These are phyloP conservation scores for Cephus runcator DNA, from an alignment of 2,888 invertebrate genomes.

Conservation along the genomic window DNA sequence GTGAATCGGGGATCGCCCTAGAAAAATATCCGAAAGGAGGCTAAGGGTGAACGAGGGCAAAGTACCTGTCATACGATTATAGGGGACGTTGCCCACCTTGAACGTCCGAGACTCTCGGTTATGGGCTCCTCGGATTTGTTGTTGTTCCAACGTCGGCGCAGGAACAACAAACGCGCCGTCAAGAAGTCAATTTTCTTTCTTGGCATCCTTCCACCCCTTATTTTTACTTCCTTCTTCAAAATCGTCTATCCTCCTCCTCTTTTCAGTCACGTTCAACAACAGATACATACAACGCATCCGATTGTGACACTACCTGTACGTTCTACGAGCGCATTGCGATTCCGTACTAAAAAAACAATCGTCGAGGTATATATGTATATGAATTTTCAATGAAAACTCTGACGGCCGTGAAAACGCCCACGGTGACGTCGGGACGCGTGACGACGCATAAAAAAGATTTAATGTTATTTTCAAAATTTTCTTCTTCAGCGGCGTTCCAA, in stretches of 20 bases:
- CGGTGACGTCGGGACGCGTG: too few species aligned
- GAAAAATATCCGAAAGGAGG: constrained; percentile 27
- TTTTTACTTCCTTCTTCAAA: constrained; percentile 25
- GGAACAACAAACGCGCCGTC: constrained; percentile 44
- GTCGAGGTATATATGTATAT: too few species aligned
- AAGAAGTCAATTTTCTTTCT: constrained; percentile 44
- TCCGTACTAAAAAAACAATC: too few species aligned
- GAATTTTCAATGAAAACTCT: too few species aligned
- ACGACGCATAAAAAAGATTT: too few species aligned
- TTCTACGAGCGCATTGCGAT: too few species aligned
- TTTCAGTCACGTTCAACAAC: constrained; percentile 54
- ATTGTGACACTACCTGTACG: too few species aligned
- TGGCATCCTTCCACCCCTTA: constrained; percentile 7
- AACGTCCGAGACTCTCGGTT: neutral
- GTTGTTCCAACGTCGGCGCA: constrained; percentile 44
- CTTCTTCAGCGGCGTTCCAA: too few species aligned
- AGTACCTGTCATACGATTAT: constrained; percentile 33
- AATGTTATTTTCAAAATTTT: too few species aligned
- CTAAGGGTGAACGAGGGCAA: neutral
- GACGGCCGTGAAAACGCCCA: too few species aligned
- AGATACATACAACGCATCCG: constrained; percentile 2
- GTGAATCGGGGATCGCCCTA: constrained; percentile 25
- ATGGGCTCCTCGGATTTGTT: constrained; percentile 22
- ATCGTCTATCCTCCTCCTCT: constrained; percentile 49
- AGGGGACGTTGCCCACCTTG: neutral